These are phyloP conservation scores for Manis crassicaudata DNA, from an alignment of 2,797 vertebrate species.

Conservation along the genomic window DNA sequence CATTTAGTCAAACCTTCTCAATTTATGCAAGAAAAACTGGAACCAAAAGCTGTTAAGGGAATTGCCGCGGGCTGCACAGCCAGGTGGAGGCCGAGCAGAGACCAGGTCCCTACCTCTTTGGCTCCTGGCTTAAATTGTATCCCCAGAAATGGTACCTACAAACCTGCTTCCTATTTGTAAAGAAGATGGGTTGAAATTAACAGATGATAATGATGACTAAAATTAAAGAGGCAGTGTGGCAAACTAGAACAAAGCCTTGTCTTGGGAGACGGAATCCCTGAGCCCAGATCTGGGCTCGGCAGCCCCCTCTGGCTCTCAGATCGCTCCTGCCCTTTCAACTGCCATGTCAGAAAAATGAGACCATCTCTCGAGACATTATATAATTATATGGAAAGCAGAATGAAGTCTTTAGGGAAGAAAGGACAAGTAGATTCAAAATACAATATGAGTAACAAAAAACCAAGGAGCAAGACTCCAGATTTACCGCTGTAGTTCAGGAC, in stretches of 20 bases:
- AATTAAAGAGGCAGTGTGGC: neutral
- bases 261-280: neutral
- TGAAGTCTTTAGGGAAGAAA: neutral
- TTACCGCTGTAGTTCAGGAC: neutral
- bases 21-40: neutral
- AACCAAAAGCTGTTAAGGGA: neutral
- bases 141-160: neutral
- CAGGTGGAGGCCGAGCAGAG: neutral
- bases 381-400: neutral
- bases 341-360: neutral
- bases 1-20: neutral
- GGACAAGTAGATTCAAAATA: neutral
- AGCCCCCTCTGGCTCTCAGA: neutral
- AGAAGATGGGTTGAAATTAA: neutral
- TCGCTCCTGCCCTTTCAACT: neutral
- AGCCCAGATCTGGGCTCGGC: fast-evolving
- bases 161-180: neutral
- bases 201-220: neutral
- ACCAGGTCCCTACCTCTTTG: neutral
- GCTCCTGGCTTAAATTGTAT: neutral
- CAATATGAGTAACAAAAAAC: neutral
- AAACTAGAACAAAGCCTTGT: neutral
- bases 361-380: neutral
- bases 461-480: neutral
- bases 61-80: neutral